phyloP scores from a whole-genome alignment of 2,888 invertebrate species.

The Tiphia femorata region DNA sequence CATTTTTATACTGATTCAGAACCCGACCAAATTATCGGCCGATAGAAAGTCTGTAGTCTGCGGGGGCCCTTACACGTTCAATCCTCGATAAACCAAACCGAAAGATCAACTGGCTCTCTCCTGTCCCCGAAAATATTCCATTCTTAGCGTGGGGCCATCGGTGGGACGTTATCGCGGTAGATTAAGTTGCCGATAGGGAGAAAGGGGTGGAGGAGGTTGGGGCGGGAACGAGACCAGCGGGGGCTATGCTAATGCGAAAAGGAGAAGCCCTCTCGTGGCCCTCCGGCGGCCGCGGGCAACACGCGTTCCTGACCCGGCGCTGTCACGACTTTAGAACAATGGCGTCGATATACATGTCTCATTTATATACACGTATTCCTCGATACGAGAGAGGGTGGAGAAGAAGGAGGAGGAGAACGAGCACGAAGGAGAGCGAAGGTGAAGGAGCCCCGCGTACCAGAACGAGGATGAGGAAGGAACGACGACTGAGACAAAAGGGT shows the following conservation, averaged over 20 bases:
- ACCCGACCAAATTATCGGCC: no score
- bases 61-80: no score
- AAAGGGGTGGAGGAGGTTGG: conserved; percentile 39
- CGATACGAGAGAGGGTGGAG: conserved; percentile 30
- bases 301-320: conserved; percentile 66
- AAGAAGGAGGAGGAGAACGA: background rate
- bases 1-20: no score
- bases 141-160: conserved; percentile 28
- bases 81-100: no score
- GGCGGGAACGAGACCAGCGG: conserved; percentile 30
- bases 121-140: conserved; percentile 17
- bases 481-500: background rate
- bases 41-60: no score
- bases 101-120: no score
- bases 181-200: conserved; percentile 64
- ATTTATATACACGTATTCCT: conserved; percentile 59
- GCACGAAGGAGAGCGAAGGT: no score
- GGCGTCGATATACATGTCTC: conserved; percentile 65
- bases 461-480: no score
- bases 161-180: conserved; percentile 59
- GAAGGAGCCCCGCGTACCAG: conserved; percentile 3
- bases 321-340: conserved; percentile 67
- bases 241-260: conserved; percentile 58
- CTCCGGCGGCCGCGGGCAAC: conserved; percentile 43
- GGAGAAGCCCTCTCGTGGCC: conserved; percentile 31